Evolutionary conservation across 1,140 invertebrate species (phyloP).

Genomic region (Bemisia tabaci): DNA sequence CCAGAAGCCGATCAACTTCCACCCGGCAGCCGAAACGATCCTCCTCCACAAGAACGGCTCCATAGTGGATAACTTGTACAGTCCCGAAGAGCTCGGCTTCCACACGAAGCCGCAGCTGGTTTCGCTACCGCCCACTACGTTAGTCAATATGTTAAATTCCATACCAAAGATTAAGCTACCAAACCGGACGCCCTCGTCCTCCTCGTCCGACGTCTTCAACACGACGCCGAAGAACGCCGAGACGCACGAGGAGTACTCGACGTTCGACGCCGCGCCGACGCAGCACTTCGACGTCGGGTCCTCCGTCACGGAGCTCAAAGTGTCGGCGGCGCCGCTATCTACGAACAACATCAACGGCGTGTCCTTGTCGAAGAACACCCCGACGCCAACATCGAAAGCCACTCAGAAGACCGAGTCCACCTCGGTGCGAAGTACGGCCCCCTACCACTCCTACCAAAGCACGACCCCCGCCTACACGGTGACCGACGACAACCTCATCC

Average conservation of each 20-base stretch:
- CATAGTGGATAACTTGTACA: conserved; percentile 38
- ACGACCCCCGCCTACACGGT: conserved; percentile 10
- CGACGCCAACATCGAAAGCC: background rate
- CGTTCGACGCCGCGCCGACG: background rate
- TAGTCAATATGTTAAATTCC: conserved; percentile 1
- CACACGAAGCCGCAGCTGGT: conserved; percentile 9
- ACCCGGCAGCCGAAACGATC: conserved; percentile 46
- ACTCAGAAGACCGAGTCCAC: background rate
- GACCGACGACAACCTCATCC: conserved; percentile 32
- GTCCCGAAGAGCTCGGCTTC: conserved; percentile 40
- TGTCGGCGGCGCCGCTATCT: background rate
- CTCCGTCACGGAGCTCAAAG: background rate
- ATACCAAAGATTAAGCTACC: conserved; percentile 3
- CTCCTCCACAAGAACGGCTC: conserved; percentile 46
- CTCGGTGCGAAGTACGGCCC: conserved; percentile 5
- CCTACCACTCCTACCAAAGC: background rate
- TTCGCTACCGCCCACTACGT: background rate
- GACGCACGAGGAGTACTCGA: background rate
- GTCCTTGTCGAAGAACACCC: background rate
- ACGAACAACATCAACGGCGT: background rate
- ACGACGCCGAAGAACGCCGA: background rate
- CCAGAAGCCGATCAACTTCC: conserved; percentile 26
- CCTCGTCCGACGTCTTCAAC: background rate
- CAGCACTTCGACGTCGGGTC: background rate
- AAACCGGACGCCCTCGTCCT: background rate